These are phyloP conservation scores for Rhynchophorus ferrugineus DNA, from an alignment of 1,140 invertebrate species.

Conservation along the genomic window DNA sequence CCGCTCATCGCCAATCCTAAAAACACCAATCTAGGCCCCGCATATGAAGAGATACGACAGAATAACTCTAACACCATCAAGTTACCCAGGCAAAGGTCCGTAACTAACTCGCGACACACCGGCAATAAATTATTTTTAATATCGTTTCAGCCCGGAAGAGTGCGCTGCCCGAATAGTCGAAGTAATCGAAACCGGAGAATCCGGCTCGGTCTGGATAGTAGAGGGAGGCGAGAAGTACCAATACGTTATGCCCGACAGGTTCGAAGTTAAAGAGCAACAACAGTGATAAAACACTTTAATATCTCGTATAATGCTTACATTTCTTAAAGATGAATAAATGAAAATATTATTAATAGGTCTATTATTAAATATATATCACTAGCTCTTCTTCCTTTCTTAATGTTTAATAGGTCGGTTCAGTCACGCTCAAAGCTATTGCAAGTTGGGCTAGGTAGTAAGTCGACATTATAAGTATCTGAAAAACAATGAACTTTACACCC, in stretches of 20 bases:
- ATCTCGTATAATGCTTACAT: too few relatives aligned
- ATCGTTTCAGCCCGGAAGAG: constrained; percentile 3
- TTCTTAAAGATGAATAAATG: too few relatives aligned
- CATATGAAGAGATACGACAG: neutral
- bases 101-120: neutral
- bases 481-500: too few relatives aligned
- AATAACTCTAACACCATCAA: neutral
- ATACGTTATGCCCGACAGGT: neutral
- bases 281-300: too few relatives aligned
- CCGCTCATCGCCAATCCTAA: constrained; percentile 10
- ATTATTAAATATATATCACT: too few relatives aligned
- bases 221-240: constrained; percentile 7
- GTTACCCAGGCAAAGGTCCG: neutral
- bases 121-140: neutral
- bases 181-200: constrained; percentile 1
- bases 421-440: too few relatives aligned
- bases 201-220: constrained; percentile 19
- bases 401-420: too few relatives aligned
- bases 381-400: too few relatives aligned
- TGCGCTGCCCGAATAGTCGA: neutral
- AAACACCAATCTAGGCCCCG: neutral
- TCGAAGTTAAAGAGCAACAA: neutral
- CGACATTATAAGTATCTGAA: too few relatives aligned
- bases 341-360: too few relatives aligned
- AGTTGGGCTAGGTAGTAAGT: too few relatives aligned